Base-by-base conservation (phyloP, 2,888 invertebrate species). In the Tholera decimalis region DNA sequence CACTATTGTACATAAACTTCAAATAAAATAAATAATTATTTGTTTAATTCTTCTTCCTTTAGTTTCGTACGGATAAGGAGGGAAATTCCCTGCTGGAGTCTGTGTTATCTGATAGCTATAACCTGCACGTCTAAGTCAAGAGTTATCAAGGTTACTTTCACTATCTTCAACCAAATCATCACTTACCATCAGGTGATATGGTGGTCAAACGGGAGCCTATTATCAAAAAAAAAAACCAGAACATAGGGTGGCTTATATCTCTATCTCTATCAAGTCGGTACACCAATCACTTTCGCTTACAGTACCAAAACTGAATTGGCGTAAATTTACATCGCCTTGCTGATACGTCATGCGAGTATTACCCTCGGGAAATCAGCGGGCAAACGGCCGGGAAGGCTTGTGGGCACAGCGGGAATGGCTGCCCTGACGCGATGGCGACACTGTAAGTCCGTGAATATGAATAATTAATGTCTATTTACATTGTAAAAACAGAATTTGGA, bases 281-380 rank as follows among this genome's bases (percentile, higher is more conserved):
- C 13, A 35, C 28, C 6, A 22, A 11, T 26, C 43, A 18, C 18
- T 24, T 56, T 51, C 9, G 15, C 22, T n/a, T 0, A 41, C 28
- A 5, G 51, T 72, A 71, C 59, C 15, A 51, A 30, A 53, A 11
- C 30, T 15, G 11, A 43, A 60, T 51, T 33, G 64, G 41, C 22
- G 51, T 80, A 57, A 72, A 67, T 80, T 76, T 73, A 68, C 64
- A 77, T 80, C 63, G 49, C 30, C 43, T 51, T 49, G 46, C 61
- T 59, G 41, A 49, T 61, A 53, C 53, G 63, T 75, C 62, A 68
- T 37, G 54, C 24, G 24, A 47, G 68, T 67, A 47, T 53, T 18
- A 43, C 80, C 62, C 66, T 11, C 33, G 81, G 78, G 78, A 79
- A 79, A 79, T 79, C 70, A 78, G 18, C 11, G 47, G 47, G 59